A percentile compares a stretch with the other conserved stretches of the same genome.
Evolutionary conservation across 30 jellyfish, hydroid and myxozoan genomes (phyloP).

Genomic region (Turritopsis rubra): DNA sequence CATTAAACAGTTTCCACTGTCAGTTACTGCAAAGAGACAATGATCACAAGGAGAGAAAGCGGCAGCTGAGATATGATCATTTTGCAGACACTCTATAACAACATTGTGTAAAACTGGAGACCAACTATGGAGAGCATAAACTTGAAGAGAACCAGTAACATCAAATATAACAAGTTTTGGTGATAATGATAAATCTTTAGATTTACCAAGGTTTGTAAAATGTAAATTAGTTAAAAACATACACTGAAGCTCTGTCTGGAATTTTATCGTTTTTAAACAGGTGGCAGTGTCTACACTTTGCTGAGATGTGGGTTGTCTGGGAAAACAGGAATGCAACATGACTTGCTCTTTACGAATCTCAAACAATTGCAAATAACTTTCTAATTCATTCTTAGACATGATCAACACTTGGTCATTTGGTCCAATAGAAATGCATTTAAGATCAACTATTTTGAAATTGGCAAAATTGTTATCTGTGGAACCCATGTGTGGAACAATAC

Average conservation of each 20-base stretch:
- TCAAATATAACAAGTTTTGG: constrained; percentile 18
- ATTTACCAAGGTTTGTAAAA: not conserved
- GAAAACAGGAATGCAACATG: constrained; percentile 54
- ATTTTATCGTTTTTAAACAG: constrained; percentile 17
- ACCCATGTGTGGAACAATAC: constrained; percentile 51
- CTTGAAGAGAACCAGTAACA: constrained; percentile 6
- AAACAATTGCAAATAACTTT: constrained; percentile 37
- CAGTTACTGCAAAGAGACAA: constrained; percentile 40
- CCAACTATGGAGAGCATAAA: constrained; percentile 10
- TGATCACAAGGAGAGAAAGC: constrained; percentile 62
- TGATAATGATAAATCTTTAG: not conserved
- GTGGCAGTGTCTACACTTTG: constrained; percentile 18
- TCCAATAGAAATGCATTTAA: constrained; percentile 35
- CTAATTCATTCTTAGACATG: constrained; percentile 38
- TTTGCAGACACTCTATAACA: not conserved
- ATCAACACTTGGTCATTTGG: constrained; percentile 41
- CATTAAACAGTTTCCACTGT: constrained; percentile 36
- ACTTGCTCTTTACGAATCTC: constrained; percentile 53
- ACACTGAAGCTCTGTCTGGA: constrained; percentile 1
- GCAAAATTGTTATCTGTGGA: constrained; percentile 36
- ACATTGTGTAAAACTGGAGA: not conserved
- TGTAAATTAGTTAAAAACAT: constrained; percentile 16
- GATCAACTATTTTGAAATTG: constrained; percentile 31
- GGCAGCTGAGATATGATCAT: constrained; percentile 27
- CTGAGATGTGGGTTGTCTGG: constrained; percentile 29